Percentiles rank a stretch among this genome's conserved stretches.
Evolutionary conservation across 1,140 invertebrate species (phyloP).

Genomic region (Riptortus pedestris): DNA sequence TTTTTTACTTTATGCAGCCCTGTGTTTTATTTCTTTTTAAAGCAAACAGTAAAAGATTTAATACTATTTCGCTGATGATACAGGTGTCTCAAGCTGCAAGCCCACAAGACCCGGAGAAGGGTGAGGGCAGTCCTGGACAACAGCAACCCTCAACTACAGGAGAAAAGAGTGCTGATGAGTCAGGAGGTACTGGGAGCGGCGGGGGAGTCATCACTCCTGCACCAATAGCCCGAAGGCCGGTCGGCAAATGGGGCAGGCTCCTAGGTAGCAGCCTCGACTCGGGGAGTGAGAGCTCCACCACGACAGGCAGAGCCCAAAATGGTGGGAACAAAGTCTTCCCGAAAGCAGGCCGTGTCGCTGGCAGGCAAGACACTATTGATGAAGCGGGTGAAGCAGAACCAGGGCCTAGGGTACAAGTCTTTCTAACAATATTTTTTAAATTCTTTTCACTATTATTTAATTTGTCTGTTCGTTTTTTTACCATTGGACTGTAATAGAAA

Average conservation of each 20-base stretch:
- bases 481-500: too few species aligned
- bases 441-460: too few species aligned
- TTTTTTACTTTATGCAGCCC: too few species aligned
- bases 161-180: constrained; percentile 37
- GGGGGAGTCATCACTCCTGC: constrained; percentile 31
- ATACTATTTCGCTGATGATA: too few species aligned
- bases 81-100: too few species aligned
- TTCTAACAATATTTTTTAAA: too few species aligned
- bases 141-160: constrained; percentile 25
- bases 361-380: constrained; percentile 71
- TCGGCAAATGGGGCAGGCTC: constrained; percentile 68
- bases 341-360: constrained; percentile 48
- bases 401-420: constrained; percentile 31
- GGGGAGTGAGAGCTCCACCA: constrained; percentile 32
- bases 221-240: constrained; percentile 37
- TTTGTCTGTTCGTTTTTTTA: too few species aligned
- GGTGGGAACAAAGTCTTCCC: constrained; percentile 58
- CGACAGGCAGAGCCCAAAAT: constrained; percentile 42
- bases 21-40: too few species aligned
- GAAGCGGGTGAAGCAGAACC: constrained; percentile 55
- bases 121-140: constrained; percentile 27
- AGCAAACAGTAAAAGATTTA: too few species aligned
- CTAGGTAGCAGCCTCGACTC: constrained; percentile 61
- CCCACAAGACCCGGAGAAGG: constrained; percentile 35
- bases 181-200: constrained; percentile 36